Conservation (phyloP, 64 coral and sea anemone species). For the Montipora sp. region DNA sequence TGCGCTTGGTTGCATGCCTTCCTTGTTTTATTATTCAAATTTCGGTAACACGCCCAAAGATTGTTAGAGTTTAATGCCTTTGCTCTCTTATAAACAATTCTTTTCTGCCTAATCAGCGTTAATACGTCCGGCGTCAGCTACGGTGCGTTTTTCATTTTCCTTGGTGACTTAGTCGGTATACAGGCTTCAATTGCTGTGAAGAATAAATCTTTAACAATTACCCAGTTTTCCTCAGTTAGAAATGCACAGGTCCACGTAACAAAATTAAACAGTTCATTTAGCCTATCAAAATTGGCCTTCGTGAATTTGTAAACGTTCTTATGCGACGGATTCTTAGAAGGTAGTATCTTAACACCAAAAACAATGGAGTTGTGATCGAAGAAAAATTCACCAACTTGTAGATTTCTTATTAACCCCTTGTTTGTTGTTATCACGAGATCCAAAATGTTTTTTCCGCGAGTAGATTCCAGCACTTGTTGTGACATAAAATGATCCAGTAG, state of each 20-base stretch:
- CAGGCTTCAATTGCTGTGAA: constrained; percentile 16
- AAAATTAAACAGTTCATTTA: constrained; percentile 19
- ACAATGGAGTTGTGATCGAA: neutral
- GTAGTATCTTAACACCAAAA: neutral
- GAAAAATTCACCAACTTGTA: neutral
- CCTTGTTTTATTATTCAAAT: constrained; percentile 26
- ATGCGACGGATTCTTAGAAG: neutral
- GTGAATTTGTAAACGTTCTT: constrained; percentile 2
- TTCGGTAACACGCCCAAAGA: constrained; percentile 12
- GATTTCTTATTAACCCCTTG: neutral
- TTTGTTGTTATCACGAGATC: constrained; percentile 7
- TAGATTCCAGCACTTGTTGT: constrained; percentile 8
- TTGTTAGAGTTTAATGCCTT: constrained; percentile 16
- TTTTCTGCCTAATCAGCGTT: neutral
- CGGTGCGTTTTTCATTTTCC: constrained; percentile 1
- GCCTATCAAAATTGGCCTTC: constrained; percentile 13
- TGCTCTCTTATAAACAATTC: constrained; percentile 2
- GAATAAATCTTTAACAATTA: neutral
- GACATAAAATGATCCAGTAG: constrained; percentile 5
- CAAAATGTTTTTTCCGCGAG: neutral
- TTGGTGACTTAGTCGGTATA: constrained; percentile 9
- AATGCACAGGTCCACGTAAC: constrained; percentile 25
- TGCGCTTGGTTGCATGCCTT: neutral
- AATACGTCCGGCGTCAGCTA: constrained; percentile 2
- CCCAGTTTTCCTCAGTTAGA: constrained; percentile 1